These are phyloP conservation scores for Parauchenoglanis ngamensis DNA, from an alignment of 2,797 vertebrate species.

Conservation along the genomic window DNA sequence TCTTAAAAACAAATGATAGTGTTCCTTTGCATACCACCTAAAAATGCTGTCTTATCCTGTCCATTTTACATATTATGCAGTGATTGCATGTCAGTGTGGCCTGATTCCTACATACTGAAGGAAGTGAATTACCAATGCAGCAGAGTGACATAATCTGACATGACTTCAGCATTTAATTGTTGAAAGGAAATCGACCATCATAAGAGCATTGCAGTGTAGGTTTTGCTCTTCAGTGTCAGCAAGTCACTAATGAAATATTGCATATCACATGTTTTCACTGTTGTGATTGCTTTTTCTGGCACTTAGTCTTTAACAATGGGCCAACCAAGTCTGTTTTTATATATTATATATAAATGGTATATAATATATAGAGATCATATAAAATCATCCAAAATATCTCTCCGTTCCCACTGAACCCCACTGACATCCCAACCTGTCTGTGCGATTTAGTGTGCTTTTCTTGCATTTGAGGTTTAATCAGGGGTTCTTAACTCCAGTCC, in stretches of 20 bases:
- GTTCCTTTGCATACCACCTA: background rate
- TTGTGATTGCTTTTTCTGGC: conserved; percentile 4
- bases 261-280: background rate
- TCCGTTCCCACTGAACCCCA: too few relatives aligned
- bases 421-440: too few relatives aligned
- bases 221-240: background rate
- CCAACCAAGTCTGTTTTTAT: too few relatives aligned
- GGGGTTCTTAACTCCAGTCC: background rate
- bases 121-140: background rate
- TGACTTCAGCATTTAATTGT: background rate
- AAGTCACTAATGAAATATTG: background rate
- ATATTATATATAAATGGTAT: too few relatives aligned
- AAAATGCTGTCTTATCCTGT: background rate
- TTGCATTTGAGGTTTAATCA: conserved; percentile 20
- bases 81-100: background rate
- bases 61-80: background rate
- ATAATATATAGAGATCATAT: too few relatives aligned
- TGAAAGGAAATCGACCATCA: background rate
- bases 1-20: background rate
- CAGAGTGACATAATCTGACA: background rate
- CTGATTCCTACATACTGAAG: background rate
- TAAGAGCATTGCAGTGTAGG: background rate
- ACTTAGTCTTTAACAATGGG: background rate
- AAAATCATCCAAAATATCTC: too few relatives aligned
- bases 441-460: background rate